Percentiles rank a stretch among this genome's conserved stretches.
Evolutionary conservation across 2,888 invertebrate species (phyloP).

Genomic region (Priocnemis perturbator): DNA sequence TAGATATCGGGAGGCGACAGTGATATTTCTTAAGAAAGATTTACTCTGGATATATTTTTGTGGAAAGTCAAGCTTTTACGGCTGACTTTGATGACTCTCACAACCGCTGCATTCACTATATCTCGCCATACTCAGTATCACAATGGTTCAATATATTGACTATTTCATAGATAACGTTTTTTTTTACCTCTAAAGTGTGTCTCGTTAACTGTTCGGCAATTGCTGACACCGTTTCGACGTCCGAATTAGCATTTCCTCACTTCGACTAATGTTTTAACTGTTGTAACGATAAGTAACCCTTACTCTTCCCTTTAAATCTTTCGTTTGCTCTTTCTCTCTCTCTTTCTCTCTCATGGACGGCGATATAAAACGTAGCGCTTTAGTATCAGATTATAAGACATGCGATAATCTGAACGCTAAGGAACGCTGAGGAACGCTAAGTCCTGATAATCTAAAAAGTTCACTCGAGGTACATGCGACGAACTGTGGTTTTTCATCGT

Average conservation of each 20-base stretch:
- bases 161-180: constrained; percentile 45
- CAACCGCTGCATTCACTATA: constrained; percentile 45
- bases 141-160: constrained; percentile 59
- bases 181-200: constrained; percentile 23
- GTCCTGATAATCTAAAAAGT: constrained; percentile 51
- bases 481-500: background rate
- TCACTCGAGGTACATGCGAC: constrained; percentile 20
- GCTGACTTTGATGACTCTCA: constrained; percentile 24
- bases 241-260: background rate
- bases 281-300: no score
- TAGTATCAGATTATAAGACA: constrained; percentile 49
- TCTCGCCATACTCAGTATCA: constrained; percentile 43
- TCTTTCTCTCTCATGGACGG: constrained; percentile 49
- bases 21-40: constrained; percentile 27
- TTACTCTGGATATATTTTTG: constrained; percentile 12
- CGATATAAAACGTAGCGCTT: constrained; percentile 53
- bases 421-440: constrained; percentile 48
- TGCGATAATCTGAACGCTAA: constrained; percentile 27
- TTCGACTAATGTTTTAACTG: background rate
- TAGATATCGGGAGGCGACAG: constrained; percentile 20
- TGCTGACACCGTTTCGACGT: background rate
- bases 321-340: background rate
- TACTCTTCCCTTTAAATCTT: background rate
- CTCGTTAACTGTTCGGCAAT: no score
- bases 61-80: background rate